Percentiles rank a stretch among this genome's conserved stretches.
phyloP scores from a whole-genome alignment of 2,113 vertebrate species.

The Chloropsis cyanopogon region DNA sequence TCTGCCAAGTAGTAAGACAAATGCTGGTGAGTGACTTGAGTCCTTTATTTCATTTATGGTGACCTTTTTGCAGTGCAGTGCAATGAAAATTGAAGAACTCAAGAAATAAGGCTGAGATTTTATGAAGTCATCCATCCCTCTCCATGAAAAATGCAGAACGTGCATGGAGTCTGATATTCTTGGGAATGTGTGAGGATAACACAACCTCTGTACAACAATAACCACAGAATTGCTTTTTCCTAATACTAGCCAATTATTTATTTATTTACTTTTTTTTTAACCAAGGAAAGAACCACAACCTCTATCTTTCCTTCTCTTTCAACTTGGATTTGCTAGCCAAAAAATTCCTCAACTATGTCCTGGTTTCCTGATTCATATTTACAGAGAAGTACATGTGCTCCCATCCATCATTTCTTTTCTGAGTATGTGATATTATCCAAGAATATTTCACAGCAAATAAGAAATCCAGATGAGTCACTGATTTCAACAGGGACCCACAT shows the following conservation, averaged over 20 bases:
- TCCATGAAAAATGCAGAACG: background rate
- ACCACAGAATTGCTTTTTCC: background rate
- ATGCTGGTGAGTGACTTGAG: background rate
- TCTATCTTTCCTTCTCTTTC: background rate
- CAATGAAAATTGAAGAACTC: background rate
- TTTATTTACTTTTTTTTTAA: background rate
- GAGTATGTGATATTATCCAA: background rate
- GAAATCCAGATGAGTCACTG: background rate
- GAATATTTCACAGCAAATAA: background rate
- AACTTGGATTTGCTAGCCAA: background rate
- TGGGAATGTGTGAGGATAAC: background rate
- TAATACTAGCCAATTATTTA: background rate
- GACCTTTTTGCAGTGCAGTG: background rate
- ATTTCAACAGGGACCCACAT: background rate
- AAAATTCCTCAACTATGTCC: background rate
- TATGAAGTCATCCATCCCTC: background rate
- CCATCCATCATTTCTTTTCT: background rate
- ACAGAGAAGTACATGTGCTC: background rate
- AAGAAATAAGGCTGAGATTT: background rate
- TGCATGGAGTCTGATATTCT: background rate
- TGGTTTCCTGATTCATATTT: constrained; percentile 1
- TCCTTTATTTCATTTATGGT: background rate
- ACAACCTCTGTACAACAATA: fast-evolving
- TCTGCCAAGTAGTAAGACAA: background rate
- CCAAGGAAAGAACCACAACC: background rate